Percentiles rank a stretch among this genome's conserved stretches.
phyloP scores from a whole-genome alignment of 92 coral and sea anemone genomes.

The Phymanthus crucifer region DNA sequence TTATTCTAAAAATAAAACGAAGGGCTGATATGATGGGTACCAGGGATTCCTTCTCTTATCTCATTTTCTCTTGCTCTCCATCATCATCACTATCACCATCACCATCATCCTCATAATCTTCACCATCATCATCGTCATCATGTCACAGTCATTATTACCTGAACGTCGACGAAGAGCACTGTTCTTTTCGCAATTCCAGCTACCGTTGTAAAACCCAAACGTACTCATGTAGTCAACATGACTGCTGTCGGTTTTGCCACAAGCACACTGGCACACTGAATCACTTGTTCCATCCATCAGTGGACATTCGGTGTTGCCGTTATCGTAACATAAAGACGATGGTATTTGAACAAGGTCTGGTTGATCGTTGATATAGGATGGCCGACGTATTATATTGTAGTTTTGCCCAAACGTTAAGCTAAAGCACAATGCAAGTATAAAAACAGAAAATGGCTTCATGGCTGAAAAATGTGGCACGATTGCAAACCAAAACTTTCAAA shows the following conservation, averaged over 20 bases:
- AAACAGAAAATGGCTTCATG: not conserved
- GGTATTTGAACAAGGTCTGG: conserved; percentile 7
- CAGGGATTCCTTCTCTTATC: no score
- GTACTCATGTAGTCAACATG: not conserved
- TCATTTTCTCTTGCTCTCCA: no score
- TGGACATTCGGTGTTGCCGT: not conserved
- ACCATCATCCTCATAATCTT: no score
- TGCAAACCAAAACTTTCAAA: no score
- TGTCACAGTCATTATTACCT: not conserved
- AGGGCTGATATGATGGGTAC: no score
- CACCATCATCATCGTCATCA: no score
- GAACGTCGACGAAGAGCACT: not conserved
- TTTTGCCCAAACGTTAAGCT: not conserved
- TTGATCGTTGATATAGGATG: not conserved
- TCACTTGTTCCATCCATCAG: not conserved
- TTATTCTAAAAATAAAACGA: no score
- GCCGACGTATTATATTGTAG: not conserved
- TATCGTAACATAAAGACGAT: not conserved
- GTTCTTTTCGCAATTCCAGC: not conserved
- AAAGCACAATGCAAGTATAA: not conserved
- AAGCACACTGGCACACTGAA: not conserved
- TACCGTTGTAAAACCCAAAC: not conserved
- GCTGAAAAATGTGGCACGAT: not conserved
- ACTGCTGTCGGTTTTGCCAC: not conserved
- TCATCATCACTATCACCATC: no score